Conservation (phyloP, 1,140 invertebrate genomes). For the Drosophila kurseongensis region DNA sequence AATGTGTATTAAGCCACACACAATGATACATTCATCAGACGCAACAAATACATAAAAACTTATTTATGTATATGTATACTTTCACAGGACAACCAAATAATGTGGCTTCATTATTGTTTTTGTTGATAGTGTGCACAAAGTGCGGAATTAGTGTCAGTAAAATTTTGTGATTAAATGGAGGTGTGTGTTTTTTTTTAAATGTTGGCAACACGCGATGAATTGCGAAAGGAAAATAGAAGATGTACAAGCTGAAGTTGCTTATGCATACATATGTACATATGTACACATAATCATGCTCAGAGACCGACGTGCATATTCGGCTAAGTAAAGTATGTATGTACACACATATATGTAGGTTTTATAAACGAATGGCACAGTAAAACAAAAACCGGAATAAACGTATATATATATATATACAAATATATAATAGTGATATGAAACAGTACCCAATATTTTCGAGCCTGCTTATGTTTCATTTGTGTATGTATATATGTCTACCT, state of each 20-base stretch:
- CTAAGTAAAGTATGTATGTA: slow-evolving; percentile 5
- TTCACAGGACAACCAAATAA: slow-evolving; percentile 11
- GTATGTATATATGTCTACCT: slow-evolving; percentile 3
- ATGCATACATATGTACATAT: background rate
- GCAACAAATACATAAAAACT: slow-evolving; percentile 1
- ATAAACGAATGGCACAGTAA: slow-evolving; percentile 56
- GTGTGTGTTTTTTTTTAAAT: slow-evolving; percentile 56
- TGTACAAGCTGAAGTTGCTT: slow-evolving; percentile 13
- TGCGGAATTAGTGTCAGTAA: slow-evolving; percentile 49
- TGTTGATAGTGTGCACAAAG: slow-evolving; percentile 32
- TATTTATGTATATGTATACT: background rate
- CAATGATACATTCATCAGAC: slow-evolving; percentile 17
- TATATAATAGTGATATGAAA: slow-evolving; percentile 46
- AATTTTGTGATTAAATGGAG: slow-evolving; percentile 56
- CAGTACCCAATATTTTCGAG: slow-evolving; percentile 17
- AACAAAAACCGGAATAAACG: slow-evolving; percentile 53
- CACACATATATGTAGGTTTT: slow-evolving; percentile 4
- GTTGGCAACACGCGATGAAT: slow-evolving; percentile 2
- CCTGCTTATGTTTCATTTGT: slow-evolving; percentile 11
- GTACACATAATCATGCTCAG: slow-evolving; percentile 4
- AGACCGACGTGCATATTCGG: slow-evolving; percentile 10
- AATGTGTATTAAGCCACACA: slow-evolving; percentile 31
- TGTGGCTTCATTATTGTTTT: slow-evolving; percentile 35
- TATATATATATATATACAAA: slow-evolving; percentile 5
- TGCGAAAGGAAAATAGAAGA: background rate